A percentile compares a stretch with the other conserved stretches of the same genome.
Evolutionary conservation across 2,888 invertebrate species (phyloP).

Genomic region (Tipula confusa): DNA sequence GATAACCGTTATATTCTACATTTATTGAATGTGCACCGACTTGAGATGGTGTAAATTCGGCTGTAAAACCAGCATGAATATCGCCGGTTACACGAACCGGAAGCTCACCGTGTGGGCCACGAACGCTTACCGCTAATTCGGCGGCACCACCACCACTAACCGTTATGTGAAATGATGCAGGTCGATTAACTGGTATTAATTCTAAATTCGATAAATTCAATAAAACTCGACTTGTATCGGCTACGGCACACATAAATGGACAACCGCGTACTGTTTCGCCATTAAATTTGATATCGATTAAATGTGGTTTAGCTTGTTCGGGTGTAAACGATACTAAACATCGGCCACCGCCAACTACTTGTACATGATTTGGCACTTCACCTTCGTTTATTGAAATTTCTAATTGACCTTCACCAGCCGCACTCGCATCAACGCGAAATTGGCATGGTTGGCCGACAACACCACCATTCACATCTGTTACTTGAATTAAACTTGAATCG

Average conservation of each 20-base stretch:
- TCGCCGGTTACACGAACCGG: conserved; percentile 87
- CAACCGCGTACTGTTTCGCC: conserved; percentile 89
- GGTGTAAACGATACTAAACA: conserved; percentile 94
- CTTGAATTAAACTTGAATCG: conserved; percentile 88
- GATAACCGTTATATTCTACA: conserved; percentile 85
- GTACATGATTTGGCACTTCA: conserved; percentile 97
- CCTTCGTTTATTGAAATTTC: conserved; percentile 99
- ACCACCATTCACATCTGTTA: conserved; percentile 90
- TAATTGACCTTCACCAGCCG: conserved; percentile 97
- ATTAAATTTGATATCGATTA: conserved; percentile 94
- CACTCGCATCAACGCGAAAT: conserved; percentile 96
- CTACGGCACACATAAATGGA: conserved; percentile 82
- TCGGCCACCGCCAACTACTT: conserved; percentile 91
- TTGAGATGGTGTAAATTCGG: conserved; percentile 85
- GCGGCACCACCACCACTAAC: conserved; percentile 68
- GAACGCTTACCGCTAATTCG: conserved; percentile 82
- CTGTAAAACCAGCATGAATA: conserved; percentile 79
- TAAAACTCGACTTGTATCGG: conserved; percentile 71
- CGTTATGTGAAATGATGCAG: conserved; percentile 73
- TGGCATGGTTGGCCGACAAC: conserved; percentile 94
- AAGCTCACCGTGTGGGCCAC: conserved; percentile 79
- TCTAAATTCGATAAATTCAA: conserved; percentile 72
- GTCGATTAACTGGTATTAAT: conserved; percentile 77
- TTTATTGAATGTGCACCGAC: conserved; percentile 91
- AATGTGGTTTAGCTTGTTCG: conserved; percentile 82